Base-by-base conservation (phyloP, 2,113 vertebrate species). In the Aepyceros melampus region DNA sequence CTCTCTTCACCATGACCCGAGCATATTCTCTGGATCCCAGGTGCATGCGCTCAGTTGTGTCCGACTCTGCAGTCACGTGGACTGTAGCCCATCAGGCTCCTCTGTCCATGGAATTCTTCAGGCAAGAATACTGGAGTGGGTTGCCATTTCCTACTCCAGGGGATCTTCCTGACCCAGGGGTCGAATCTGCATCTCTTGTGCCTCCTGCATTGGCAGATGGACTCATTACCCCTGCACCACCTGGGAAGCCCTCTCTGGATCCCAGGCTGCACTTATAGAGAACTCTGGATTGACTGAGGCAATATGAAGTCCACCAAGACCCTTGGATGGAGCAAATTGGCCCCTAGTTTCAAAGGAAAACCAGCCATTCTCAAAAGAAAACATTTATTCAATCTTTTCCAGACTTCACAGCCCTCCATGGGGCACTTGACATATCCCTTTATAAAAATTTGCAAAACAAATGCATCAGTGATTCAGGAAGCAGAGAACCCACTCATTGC, bases 311-410 rank as follows among this genome's bases (percentile, higher is more conserved):
- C 43, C 13, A 67, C 9, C 45, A 31, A 53, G 16, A 81, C 19
- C 43, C 7, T 51, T 78, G 11, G 55, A 12, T 92, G 7, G 47
- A 84, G 36, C 40, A 90, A 17, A 43, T 1, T 29, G 7, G 55
- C 91, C 56, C 36, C n/a, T 89, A 19, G n/a, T 83, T 94, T 76
- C 40, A 82, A 89, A 96, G 86, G 79, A 23, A 95, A 89, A 81
- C 2, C 31, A 83, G 71, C 40, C n/a, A 40, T 64, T 86, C 40
- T 95, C 79, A 90, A 87, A 64, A 78, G 8, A 79, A 83, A 97
- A 67, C 55, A 3, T 27, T 31, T 3, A 49, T 17, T 55, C 53
- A 17, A 5, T 62, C 43, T 55, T 87, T 95, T 89, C 13, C 13
- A 83, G 62, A 49, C 16, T n/a, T 84, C 29, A 8, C 5, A 78